A percentile compares a stretch with the other conserved stretches of the same genome.
Evolutionary conservation across 2,797 vertebrate species (phyloP).

Genomic region (Schizopygopsis malacanthus): DNA sequence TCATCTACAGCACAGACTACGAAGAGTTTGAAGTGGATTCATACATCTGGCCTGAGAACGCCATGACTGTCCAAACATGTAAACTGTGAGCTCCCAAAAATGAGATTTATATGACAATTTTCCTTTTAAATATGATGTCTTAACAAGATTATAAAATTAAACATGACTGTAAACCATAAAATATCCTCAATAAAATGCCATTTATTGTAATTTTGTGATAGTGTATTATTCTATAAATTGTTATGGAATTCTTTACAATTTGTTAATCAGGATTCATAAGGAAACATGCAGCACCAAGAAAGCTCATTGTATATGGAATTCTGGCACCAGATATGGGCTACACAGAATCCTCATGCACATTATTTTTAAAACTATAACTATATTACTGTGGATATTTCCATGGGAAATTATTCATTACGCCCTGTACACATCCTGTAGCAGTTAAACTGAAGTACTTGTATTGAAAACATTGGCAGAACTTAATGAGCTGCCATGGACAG

Average conservation of each 20-base stretch:
- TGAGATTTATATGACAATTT: conserved; percentile 7
- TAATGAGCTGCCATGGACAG: neutral
- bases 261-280: neutral
- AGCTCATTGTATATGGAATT: neutral
- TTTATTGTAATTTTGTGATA: neutral
- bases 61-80: conserved; percentile 85
- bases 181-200: neutral
- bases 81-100: conserved; percentile 72
- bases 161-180: conserved; percentile 4
- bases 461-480: neutral
- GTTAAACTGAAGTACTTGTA: neutral
- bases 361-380: neutral
- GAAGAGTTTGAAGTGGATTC: conserved; percentile 86
- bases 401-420: neutral
- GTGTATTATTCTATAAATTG: neutral
- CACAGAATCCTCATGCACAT: neutral
- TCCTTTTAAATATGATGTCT: conserved; percentile 4
- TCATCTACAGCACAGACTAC: conserved; percentile 87
- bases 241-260: neutral
- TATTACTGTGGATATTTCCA: neutral
- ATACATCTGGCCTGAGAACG: conserved; percentile 88
- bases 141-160: neutral
- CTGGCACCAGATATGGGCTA: neutral
- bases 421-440: too few species aligned
- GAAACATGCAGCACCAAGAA: neutral